phyloP scores from a whole-genome alignment of 2,113 vertebrate genomes.

The Chamaetylas fuelleborni region DNA sequence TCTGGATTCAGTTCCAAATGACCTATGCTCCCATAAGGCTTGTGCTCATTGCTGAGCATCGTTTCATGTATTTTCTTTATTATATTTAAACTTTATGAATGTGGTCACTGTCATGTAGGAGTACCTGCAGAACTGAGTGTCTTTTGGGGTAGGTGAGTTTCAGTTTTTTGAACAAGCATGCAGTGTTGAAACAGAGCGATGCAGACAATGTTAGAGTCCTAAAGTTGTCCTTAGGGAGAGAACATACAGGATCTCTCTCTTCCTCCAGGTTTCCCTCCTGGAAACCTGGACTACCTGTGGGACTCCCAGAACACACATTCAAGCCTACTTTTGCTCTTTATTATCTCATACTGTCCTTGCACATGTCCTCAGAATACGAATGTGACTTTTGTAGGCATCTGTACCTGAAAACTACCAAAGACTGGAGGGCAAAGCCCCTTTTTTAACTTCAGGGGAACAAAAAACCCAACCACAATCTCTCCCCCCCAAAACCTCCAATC shows the following conservation, averaged over 20 bases:
- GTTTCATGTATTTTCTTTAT: neutral
- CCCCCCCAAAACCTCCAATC: fast-evolving
- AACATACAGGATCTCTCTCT: neutral
- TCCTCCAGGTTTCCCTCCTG: neutral
- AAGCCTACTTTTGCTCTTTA: neutral
- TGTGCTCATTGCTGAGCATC: neutral
- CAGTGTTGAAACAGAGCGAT: neutral
- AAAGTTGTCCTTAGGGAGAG: neutral
- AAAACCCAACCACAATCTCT: neutral
- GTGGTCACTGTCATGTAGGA: neutral
- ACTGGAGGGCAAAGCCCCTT: neutral
- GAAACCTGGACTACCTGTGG: neutral
- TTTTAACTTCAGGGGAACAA: neutral
- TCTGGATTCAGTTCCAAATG: neutral
- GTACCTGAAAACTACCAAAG: neutral
- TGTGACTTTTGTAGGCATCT: neutral
- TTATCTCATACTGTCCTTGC: neutral
- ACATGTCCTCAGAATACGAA: neutral
- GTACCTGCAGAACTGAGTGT: neutral
- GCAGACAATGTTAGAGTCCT: neutral
- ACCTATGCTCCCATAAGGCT: neutral
- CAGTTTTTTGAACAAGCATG: neutral
- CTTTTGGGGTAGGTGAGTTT: neutral
- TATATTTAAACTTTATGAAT: neutral
- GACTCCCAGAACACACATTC: neutral